Base-by-base conservation (phyloP, 2,797 vertebrate genomes). In the Peromyscus eremicus region DNA sequence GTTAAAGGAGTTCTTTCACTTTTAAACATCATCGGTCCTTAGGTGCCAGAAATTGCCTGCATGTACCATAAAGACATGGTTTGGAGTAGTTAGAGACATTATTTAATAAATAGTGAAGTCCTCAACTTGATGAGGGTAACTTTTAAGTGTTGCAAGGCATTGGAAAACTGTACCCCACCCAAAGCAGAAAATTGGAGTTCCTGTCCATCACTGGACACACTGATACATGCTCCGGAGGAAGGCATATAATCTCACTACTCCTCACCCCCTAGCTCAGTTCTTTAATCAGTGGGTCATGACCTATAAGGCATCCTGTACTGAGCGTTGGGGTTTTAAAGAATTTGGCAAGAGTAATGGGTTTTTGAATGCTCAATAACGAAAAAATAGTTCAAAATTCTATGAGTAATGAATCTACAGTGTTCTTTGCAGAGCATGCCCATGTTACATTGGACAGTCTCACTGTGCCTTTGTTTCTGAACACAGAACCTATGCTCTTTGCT, bases 71-170 rank as follows among this genome's bases (percentile, higher is more conserved):
- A 80, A 87, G 52, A 77, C 32, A 68, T 32, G 46, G 10, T 64
- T 32, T 93, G 43, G 27, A 82, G 70, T 1, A 90, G 32, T 77
- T 21, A 66, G 29, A 76, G 75, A 60, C 70, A 32, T 55, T n/a
- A 80, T 32, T 86, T 94, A 82, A 92, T 94, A 95, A 92, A 94
- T 82, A 77, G 92, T 84, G 14, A 92, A 73, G 19, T 86, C 66
- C 34, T 93, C 46, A 49, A 14, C 66, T 37, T 43, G 11, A 12
- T 87, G 23, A 95, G 46, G 17, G 62, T 87, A 29, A 83, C 66
- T n/a, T 89, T 79, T 84, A 79, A 75, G 21, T 76, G 89, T 60
- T 91, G 86, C 10, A 88, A 19, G 60, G 3, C 60, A 77, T 87
- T 64, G 29, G 60, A 89, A 96, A 85, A 52, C 64, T 80, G 17